Base-by-base conservation (phyloP, 2,113 vertebrate species). In the Sprattus sprattus region DNA sequence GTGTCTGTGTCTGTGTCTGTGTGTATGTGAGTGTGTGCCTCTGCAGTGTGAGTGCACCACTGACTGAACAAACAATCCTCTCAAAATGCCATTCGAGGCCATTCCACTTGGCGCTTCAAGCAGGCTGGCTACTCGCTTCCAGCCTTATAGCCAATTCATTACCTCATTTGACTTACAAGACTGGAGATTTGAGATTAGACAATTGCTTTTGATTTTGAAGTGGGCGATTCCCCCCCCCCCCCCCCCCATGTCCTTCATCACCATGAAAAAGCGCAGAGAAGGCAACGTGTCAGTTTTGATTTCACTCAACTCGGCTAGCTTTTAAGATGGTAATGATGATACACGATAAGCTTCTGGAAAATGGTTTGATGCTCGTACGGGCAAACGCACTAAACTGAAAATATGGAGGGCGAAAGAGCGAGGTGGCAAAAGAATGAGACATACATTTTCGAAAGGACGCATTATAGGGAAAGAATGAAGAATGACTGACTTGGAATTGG, bases 251-350 rank as follows among this genome's bases (percentile, higher is more conserved):
- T 32, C 67, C 67, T 75, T 75, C 28, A 3, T 13, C 28, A 10
- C 25, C 39, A 32, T 4, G 67, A 32, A 75, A 78, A 78, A 78
- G 28, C 11, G 71, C 71, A 11, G 71, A 16, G 28, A 78, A 32
- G 71, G 71, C 71, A 39, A 78, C 11, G 71, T 39, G 71, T 78
- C 71, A 78, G 18, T 78, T 78, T 39, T 39, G 32, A 78, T 78
- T 78, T 78, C 11, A 32, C 71, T 39, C 71, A 16, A 10, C 28
- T 39, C 25, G 13, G 28, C 13, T 3, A 28, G 25, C 71, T 78
- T 39, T 78, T 16, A 39, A 28, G 28, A 78, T 78, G 71, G 28
- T 78, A 78, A 78, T 78, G 71, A 78, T 78, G 71, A 78, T 78
- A 32, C 71, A 78, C 16, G 32, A 32, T 10, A 11, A 78, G 13